Evolutionary conservation across 2,113 vertebrate species (phyloP).

Genomic region (Archilochus colubris): DNA sequence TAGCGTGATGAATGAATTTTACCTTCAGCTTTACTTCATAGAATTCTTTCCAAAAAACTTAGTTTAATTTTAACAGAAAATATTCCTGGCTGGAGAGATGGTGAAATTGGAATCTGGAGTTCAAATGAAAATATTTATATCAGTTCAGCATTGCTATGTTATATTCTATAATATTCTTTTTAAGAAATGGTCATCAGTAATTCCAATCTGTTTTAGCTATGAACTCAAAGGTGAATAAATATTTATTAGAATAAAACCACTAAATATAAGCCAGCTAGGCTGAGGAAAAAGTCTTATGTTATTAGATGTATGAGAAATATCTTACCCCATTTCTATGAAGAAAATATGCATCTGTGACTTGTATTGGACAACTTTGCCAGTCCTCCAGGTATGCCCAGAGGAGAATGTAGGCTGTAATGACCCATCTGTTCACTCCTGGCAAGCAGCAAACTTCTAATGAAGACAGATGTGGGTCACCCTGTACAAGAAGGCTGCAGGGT

Average conservation of each 20-base stretch:
- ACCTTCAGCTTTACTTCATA: background rate
- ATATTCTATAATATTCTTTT: background rate
- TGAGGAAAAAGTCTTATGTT: background rate
- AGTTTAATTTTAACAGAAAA: background rate
- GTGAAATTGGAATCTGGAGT: background rate
- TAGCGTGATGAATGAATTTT: background rate
- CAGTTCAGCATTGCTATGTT: background rate
- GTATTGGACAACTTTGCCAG: constrained; percentile 68
- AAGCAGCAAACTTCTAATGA: constrained; percentile 85
- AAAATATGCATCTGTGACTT: constrained; percentile 55
- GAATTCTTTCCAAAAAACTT: background rate
- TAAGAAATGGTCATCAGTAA: background rate
- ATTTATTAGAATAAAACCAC: background rate
- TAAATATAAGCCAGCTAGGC: background rate
- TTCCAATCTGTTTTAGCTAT: background rate
- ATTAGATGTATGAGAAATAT: constrained; percentile 1
- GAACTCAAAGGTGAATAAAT: background rate
- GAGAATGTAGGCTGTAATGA: constrained; percentile 79
- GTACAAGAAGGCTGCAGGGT: constrained; percentile 75
- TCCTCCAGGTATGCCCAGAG: constrained; percentile 82
- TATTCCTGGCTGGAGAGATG: background rate
- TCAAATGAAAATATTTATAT: background rate
- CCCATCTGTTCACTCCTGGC: constrained; percentile 84
- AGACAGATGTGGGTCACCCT: constrained; percentile 84
- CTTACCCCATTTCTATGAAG: constrained; percentile 5